Percentiles rank a stretch among this genome's conserved stretches.
phyloP scores from a whole-genome alignment of 2,113 vertebrate genomes.

The Hippocampus zosterae region DNA sequence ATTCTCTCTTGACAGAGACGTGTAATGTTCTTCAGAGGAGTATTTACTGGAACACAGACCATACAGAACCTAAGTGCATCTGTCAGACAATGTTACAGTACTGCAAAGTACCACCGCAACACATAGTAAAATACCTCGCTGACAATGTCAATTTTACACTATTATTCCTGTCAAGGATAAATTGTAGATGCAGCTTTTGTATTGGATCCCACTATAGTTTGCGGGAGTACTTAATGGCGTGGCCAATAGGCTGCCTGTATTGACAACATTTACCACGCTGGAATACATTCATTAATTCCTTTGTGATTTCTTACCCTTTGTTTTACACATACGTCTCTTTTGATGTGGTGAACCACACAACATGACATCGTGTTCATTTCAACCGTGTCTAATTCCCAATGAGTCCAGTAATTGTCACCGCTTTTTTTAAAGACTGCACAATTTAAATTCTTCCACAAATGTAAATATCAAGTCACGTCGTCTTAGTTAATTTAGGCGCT shows the following conservation, averaged over 20 bases:
- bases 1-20: too few relatives aligned
- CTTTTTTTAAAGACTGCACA: not conserved
- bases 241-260: not conserved
- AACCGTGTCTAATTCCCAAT: not conserved
- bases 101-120: not conserved
- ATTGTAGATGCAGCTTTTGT: too few relatives aligned
- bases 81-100: not conserved
- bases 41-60: not conserved
- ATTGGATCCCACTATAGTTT: not conserved
- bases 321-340: not conserved
- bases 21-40: not conserved
- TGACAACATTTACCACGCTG: not conserved
- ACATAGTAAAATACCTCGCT: not conserved
- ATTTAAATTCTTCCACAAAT: too few relatives aligned
- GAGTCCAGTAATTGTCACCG: not conserved
- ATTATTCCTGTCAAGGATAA: too few relatives aligned
- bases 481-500: not conserved
- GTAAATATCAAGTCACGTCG: not conserved
- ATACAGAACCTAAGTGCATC: not conserved
- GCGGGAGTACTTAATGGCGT: not conserved
- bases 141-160: not conserved
- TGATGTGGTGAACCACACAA: not conserved
- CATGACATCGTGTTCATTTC: not conserved
- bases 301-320: not conserved
- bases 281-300: not conserved